These are phyloP conservation scores for Elephantulus edwardii DNA, from an alignment of 2,113 vertebrate genomes.

Conservation along the genomic window DNA sequence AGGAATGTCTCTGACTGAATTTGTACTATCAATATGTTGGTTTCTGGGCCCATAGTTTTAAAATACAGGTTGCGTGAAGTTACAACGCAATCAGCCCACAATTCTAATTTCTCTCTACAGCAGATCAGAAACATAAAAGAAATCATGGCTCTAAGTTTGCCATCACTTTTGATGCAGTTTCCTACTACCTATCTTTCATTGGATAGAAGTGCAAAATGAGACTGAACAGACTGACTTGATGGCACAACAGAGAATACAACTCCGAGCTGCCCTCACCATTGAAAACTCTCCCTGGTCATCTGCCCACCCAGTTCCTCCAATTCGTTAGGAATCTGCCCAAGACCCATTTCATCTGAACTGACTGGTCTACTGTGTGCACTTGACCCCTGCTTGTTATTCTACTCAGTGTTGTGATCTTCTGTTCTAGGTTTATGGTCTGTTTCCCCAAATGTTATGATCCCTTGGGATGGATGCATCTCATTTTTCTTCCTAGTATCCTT, in stretches of 20 bases:
- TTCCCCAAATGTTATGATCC: background rate
- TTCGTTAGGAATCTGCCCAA: background rate
- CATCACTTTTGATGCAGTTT: background rate
- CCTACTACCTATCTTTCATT: background rate
- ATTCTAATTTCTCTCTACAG: background rate
- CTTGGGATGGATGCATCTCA: background rate
- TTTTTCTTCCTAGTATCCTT: background rate
- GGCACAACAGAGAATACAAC: background rate
- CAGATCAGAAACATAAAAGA: background rate
- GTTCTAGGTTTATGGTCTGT: background rate
- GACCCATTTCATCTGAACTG: background rate
- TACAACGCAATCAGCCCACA: background rate
- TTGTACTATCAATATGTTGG: background rate
- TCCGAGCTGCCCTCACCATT: background rate
- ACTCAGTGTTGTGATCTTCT: background rate
- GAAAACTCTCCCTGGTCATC: background rate
- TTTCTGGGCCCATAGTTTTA: constrained; percentile 15
- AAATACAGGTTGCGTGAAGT: background rate
- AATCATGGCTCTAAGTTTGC: background rate
- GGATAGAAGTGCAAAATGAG: background rate
- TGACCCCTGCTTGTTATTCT: background rate
- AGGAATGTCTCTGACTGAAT: background rate
- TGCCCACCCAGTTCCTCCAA: background rate
- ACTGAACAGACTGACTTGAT: background rate
- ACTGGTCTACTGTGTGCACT: background rate